Base-by-base conservation (phyloP, 2,113 vertebrate genomes). In the Fulica atra region DNA sequence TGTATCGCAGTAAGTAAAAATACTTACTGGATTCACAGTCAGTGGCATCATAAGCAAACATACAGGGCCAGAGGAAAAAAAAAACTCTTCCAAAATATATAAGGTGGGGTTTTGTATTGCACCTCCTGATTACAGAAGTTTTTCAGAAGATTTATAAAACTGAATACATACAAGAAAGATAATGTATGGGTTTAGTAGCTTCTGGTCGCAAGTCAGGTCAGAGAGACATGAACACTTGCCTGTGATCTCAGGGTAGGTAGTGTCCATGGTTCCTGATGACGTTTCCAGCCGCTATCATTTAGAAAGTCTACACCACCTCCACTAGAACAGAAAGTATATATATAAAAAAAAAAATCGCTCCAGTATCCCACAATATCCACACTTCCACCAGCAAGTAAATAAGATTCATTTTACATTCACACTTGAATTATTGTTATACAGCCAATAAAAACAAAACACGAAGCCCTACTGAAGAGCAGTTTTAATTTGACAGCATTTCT, bases 401-500 rank as follows among this genome's bases (percentile, higher is more conserved):
- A 95, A 80, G 73, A 94, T 85, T 85, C 51, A 93, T 81, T 96
- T 96, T 93, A 91, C 48, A 90, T 88, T 95, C 85, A 96, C 86
- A 91, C 80, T 96, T 93, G 71, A 92, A 84, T 81, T 89, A 95
- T 44, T 94, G 77, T 86, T 96, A 51, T 54, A 18, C 3, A 5
- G 90, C 93, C 97, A 96, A 95, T 40, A 82, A 95, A 96, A 95
- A 94, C 92, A 96, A 95, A 89, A 92, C 63, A 65, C 42, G 80
- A 95, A 96, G 81, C 46, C 70, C 57, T 95, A 72, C 78, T 89
- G 93, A 97, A 96, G 91, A 94, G 51, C 36, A 74, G 61, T 77
- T 96, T 95, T 96, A 96, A 96, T 96, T 89, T 95, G 94, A 96
- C 86, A 95, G 81, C 79, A 82, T 95, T 96, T 96, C 81, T 96